Evolutionary conservation across 2,113 vertebrate species (phyloP).

Genomic region (Talpa occidentalis): DNA sequence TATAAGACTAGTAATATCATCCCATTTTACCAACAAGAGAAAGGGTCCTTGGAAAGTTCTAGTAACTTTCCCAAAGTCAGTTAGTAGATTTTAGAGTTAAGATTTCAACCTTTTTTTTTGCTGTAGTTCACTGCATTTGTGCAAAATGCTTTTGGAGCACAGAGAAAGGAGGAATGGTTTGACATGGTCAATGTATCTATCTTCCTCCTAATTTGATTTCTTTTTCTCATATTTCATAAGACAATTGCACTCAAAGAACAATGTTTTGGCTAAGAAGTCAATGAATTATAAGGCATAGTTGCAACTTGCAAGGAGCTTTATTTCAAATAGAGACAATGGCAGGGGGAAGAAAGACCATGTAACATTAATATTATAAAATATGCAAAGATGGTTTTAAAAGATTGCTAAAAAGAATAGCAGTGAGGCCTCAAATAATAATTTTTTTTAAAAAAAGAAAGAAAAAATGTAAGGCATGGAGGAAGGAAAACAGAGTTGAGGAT

Average conservation of each 20-base stretch:
- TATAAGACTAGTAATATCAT: not conserved
- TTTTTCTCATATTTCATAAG: not conserved
- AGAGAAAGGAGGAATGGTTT: not conserved
- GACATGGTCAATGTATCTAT: not conserved
- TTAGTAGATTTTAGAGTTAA: not conserved
- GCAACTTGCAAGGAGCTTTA: not conserved
- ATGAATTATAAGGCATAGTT: not conserved
- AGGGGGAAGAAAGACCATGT: not conserved
- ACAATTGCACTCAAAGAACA: not conserved
- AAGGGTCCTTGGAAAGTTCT: not conserved
- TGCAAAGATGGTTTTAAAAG: not conserved
- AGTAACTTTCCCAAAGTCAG: not conserved
- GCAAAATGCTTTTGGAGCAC: not conserved
- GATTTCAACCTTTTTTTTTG: not conserved
- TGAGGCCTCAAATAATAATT: not conserved
- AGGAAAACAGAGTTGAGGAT: not conserved
- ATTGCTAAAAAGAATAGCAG: not conserved
- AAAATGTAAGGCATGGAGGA: not conserved
- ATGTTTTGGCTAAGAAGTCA: not conserved
- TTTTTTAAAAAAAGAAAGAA: no score
- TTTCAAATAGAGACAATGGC: not conserved
- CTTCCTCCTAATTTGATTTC: not conserved
- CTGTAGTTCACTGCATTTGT: not conserved
- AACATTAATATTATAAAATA: slow-evolving; percentile 5
- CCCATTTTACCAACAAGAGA: not conserved